Percentiles rank a stretch among this genome's conserved stretches.
phyloP scores from a whole-genome alignment of 2,113 vertebrate species.

The Piprites chloris region DNA sequence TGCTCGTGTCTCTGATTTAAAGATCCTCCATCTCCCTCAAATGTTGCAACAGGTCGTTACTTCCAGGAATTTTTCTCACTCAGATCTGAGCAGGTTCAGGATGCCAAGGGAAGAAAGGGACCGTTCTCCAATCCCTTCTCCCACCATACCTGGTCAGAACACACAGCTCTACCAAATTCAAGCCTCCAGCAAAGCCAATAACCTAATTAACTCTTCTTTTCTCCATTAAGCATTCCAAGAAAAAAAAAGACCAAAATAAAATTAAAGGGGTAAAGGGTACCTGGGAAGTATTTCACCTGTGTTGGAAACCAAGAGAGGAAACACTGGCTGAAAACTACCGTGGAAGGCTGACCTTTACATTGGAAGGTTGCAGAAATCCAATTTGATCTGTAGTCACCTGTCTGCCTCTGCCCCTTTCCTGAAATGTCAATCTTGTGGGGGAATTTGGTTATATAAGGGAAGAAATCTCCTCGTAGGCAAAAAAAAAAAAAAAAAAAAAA shows the following conservation, averaged over 20 bases:
- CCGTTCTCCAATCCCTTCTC: not conserved
- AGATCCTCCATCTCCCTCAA: not conserved
- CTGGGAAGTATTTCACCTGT: not conserved
- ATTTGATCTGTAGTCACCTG: constrained; percentile 77
- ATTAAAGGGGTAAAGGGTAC: not conserved
- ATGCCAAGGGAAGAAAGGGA: not conserved
- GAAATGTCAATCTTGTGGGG: constrained; percentile 71
- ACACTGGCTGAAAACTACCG: constrained; percentile 22
- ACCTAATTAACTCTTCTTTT: not conserved
- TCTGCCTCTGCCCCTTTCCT: constrained; percentile 63
- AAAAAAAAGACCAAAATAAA: not conserved
- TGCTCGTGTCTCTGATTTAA: not conserved
- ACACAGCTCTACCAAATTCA: too few species aligned
- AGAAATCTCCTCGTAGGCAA: constrained; percentile 57
- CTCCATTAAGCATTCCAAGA: not conserved
- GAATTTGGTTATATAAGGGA: constrained; percentile 66
- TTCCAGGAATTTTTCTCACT: not conserved
- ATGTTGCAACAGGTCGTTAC: not conserved
- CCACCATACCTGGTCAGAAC: not conserved
- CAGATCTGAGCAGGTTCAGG: rapidly evolving
- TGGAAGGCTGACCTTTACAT: constrained; percentile 70
- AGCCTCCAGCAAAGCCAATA: not conserved
- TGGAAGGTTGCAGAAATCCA: constrained; percentile 71
- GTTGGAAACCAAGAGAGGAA: constrained; percentile 3
- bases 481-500: constrained; percentile 25